Base-by-base conservation (phyloP, 2,797 vertebrate species). In the Neosalanx taihuensis region DNA sequence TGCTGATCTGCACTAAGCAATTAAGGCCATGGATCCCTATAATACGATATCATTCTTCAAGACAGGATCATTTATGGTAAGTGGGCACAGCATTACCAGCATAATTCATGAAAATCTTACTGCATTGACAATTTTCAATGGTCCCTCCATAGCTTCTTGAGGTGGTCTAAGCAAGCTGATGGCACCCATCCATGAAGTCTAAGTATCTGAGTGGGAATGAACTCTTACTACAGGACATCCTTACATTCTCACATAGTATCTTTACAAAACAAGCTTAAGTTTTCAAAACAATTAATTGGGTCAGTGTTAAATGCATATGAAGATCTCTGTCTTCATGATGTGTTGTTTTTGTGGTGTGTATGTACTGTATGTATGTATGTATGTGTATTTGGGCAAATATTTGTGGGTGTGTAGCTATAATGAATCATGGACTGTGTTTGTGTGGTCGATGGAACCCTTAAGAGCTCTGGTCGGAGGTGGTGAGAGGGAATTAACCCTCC, bases 401-500 rank as follows among this genome's bases (percentile, higher is more conserved):
- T 56, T 13, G 2, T 33, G 53, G 64, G 71, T 69, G 71, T 75
- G 56, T 46, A 71, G 68, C 71, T 71, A 56, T 64, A 64, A 51
- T 68, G 68, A 67, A 70, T 76, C 70, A 70, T 37, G 63, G 56
- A 64, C 49, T 30, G 41, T 51, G 26, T 67, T 20, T 59, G 69
- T 64, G 23, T 23, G 66, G 31, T 23, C 61, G 62, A 69, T 69
- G 76, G 74, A 64, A 72, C 29, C 59, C 64, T 64, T 29, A 74
- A 61, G 49, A 51, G 26, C 31, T 37, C 51, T n/a, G 51, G 51
- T 56, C 6, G 18, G 67, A 70, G 71, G 61, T 62, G 41, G 49
- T 13, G 71, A 64, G 69, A 64, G 74, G 69, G 78, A 76, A 74
- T 74, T 66, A n/a, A n/a, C n/a, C n/a, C n/a, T n/a, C n/a, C n/a